Evolutionary conservation across 2,888 invertebrate species (phyloP).

Genomic region (Hypolimnas misippus): DNA sequence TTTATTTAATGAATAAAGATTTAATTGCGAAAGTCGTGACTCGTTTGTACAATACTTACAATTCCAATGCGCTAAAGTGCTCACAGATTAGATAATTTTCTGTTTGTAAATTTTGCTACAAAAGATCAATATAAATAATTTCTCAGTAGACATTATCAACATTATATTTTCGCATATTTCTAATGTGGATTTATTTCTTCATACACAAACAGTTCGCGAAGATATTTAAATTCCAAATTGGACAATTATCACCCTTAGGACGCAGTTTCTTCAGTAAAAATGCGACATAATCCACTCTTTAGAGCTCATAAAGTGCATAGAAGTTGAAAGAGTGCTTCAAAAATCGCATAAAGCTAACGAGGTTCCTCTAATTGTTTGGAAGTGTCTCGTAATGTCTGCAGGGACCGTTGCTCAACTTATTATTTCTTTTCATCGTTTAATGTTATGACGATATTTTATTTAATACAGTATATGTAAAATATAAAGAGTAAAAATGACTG

Average conservation of each 20-base stretch:
- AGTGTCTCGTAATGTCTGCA: constrained; percentile 62
- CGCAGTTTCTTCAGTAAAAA: background rate
- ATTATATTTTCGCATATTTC: too few relatives aligned
- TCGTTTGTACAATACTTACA: background rate
- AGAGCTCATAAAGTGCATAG: constrained; percentile 63
- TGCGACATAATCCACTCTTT: constrained; percentile 43
- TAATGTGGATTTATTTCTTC: too few relatives aligned
- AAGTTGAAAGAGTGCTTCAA: constrained; percentile 55
- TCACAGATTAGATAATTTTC: background rate
- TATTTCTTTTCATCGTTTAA: constrained; percentile 72
- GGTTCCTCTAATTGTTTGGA: constrained; percentile 79
- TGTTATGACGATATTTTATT: constrained; percentile 76
- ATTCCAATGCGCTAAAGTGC: background rate
- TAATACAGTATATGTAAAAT: constrained; percentile 42
- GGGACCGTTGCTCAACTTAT: constrained; percentile 56
- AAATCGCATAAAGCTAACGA: constrained; percentile 73
- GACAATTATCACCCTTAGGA: background rate
- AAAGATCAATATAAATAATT: too few relatives aligned
- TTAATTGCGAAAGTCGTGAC: background rate
- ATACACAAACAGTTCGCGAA: too few relatives aligned
- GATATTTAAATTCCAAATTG: too few relatives aligned
- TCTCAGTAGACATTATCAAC: too few relatives aligned
- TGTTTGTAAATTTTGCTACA: too few relatives aligned
- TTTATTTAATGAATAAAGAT: background rate
- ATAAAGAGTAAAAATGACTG: too few relatives aligned